Evolutionary conservation across 1,140 invertebrate genomes (phyloP).

Genomic region (Oryzaephilus surinamensis): DNA sequence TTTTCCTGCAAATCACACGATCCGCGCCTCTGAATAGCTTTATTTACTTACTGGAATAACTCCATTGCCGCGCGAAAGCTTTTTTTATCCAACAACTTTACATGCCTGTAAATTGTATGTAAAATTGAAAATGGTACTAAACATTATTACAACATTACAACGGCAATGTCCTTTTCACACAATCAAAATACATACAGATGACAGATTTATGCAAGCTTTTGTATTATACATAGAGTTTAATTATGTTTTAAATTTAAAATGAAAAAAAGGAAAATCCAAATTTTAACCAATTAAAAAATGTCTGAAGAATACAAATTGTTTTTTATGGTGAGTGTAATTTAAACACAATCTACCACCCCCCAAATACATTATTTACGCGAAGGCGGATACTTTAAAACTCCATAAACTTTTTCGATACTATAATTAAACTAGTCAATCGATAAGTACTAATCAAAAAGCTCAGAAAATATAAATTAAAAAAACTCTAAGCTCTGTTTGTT

Average conservation of each 20-base stretch:
- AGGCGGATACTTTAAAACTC: too few relatives aligned
- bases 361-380: too few relatives aligned
- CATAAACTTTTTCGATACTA: too few relatives aligned
- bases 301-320: background rate
- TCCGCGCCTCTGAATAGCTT: constrained; percentile 21
- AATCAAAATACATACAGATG: background rate
- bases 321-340: too few relatives aligned
- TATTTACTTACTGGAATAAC: constrained; percentile 25
- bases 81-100: constrained; percentile 10
- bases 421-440: too few relatives aligned
- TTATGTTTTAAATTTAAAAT: constrained; percentile 2
- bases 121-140: constrained; percentile 10
- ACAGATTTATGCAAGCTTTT: background rate
- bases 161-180: background rate
- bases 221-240: background rate
- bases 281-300: too few relatives aligned
- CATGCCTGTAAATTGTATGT: constrained; percentile 13
- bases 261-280: background rate
- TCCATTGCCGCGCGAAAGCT: constrained; percentile 16
- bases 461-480: too few relatives aligned
- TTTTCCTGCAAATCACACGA: constrained; percentile 20
- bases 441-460: too few relatives aligned
- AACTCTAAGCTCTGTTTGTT: too few relatives aligned
- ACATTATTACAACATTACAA: constrained; percentile 3
- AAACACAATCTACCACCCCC: too few relatives aligned